A percentile compares a stretch with the other conserved stretches of the same genome.
Evolutionary conservation across 2,113 vertebrate genomes (phyloP).

Genomic region (Phycodurus eques): DNA sequence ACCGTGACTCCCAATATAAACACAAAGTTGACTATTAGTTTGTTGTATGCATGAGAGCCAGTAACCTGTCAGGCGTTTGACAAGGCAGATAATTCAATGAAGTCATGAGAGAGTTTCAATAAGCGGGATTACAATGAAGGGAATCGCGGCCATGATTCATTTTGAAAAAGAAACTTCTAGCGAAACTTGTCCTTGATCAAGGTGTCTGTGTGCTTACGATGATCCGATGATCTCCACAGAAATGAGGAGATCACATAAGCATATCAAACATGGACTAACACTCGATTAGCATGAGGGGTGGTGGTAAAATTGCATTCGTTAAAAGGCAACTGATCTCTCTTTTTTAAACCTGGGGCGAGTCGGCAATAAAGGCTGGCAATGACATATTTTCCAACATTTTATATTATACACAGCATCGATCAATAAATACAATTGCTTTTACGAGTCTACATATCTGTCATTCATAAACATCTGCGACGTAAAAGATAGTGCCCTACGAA

Average conservation of each 20-base stretch:
- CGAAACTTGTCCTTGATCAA: constrained; percentile 57
- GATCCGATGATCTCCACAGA: constrained; percentile 55
- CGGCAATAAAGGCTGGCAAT: not conserved
- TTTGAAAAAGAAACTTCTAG: constrained; percentile 35
- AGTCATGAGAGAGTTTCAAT: no score
- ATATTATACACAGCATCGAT: not conserved
- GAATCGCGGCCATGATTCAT: not conserved
- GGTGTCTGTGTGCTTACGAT: constrained; percentile 50
- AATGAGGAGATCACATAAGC: constrained; percentile 59
- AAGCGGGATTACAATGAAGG: no score
- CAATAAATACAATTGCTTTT: no score
- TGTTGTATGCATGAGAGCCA: no score
- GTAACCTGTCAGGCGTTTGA: no score
- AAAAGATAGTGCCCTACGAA: no score
- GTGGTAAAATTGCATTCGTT: constrained; percentile 2
- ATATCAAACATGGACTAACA: constrained; percentile 59
- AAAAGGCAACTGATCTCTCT: not conserved
- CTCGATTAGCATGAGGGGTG: constrained; percentile 14
- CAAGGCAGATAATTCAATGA: no score
- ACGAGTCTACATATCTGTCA: no score
- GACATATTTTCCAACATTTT: not conserved
- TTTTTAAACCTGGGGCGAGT: not conserved
- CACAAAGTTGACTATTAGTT: no score
- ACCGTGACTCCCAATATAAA: no score
- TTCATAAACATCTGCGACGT: no score